Evolutionary conservation across 2,113 vertebrate genomes (phyloP), one percentile per base, ranked within the genome.

Genomic region (Callipepla squamata): DNA sequence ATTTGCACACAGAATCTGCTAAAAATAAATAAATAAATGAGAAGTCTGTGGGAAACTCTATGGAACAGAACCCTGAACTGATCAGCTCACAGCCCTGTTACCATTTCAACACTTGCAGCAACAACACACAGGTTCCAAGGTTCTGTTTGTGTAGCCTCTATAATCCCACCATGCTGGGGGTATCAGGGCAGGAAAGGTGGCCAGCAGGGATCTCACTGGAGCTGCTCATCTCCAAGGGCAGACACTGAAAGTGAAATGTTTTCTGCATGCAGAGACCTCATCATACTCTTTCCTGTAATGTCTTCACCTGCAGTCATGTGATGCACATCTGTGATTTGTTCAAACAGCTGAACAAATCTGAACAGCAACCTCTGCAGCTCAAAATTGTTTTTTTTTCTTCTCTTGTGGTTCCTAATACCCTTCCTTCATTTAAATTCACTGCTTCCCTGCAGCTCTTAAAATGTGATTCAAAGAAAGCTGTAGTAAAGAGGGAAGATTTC

Each of bases 381-480:
- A 21, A 40, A 88, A 68, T 1, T 16, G 34, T 32, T 5, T 13
- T 4, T 2, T 30, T 77, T 84, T 82, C 14, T 18, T 5, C 19
- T 28, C 50, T 38, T 51, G 25, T 44, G 40, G 22, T 75, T 92
- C 15, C 53, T 90, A 84, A 68, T 23, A 59, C 63, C 23, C 25
- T 93, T 28, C 25, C 87, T 89, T 89, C 18, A 26, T 92, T 92
- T 94, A 22, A 66, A 73, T 94, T 82, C 65, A 55, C 14, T 73
- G 26, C 18, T 90, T 85, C 44, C 44, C 61, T 63, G 25, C 40
- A 75, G 44, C 8, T 34, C 58, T 73, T 90, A 87, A 94, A 92
- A 76, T 14, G 57, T 5, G 1, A 51, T 82, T 85, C 55, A 73
- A 87, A 59, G 38, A 82, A 91, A 85, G 81, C 32, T 62, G 61